Evolutionary conservation across 1,140 invertebrate genomes (phyloP).

Genomic region (Eurosta solidaginis): DNA sequence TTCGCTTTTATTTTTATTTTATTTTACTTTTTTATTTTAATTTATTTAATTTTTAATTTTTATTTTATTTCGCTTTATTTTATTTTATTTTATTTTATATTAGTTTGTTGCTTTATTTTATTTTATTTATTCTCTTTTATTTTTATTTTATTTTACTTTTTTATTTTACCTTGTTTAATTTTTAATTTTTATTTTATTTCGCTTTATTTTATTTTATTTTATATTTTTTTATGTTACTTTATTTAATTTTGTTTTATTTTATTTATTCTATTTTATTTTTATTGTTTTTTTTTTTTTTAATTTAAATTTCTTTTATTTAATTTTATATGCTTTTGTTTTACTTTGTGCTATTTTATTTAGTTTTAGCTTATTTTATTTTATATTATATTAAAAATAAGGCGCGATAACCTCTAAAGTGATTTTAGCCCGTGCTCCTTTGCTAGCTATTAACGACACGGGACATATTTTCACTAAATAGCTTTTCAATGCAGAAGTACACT

Average conservation of each 20-base stretch:
- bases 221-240: no score
- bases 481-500: no score
- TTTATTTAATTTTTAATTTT: background rate
- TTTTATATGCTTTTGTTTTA: no score
- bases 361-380: background rate
- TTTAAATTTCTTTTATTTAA: no score
- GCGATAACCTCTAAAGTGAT: no score
- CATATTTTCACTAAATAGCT: no score
- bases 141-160: background rate
- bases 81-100: background rate
- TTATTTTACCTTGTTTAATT: background rate
- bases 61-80: background rate
- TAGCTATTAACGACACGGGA: no score
- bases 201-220: no score
- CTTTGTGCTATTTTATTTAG: background rate
- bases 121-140: background rate
- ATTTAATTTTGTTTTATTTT: no score
- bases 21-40: background rate
- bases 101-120: background rate
- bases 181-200: background rate
- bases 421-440: no score
- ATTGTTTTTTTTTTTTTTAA: background rate
- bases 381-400: no score
- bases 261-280: background rate
- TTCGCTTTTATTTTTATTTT: background rate